Percentiles rank a stretch among this genome's conserved stretches.
Conservation (phyloP, 1,140 invertebrate genomes). For the Agrypnia vestita region DNA sequence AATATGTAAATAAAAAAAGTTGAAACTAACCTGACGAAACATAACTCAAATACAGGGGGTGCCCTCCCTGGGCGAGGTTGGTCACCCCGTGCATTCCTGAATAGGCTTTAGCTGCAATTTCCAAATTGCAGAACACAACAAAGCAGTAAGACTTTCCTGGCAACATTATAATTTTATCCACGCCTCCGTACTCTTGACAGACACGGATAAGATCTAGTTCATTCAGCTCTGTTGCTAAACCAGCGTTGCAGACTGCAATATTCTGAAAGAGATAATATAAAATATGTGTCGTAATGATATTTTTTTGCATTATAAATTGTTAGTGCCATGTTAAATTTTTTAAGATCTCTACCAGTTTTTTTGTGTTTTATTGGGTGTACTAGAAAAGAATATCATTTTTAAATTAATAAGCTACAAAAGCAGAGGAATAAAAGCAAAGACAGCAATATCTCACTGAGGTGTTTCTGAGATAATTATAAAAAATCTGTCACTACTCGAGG, state of each 20-base stretch:
- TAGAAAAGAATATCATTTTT: too few relatives aligned
- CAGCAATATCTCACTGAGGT: too few relatives aligned
- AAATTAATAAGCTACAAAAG: too few relatives aligned
- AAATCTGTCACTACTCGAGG: too few relatives aligned
- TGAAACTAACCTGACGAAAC: conserved; percentile 71
- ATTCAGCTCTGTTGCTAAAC: conserved; percentile 81
- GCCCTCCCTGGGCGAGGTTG: conserved; percentile 72
- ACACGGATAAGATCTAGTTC: conserved; percentile 76
- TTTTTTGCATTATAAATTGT: too few relatives aligned
- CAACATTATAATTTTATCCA: conserved; percentile 78
- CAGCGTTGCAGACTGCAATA: conserved; percentile 81
- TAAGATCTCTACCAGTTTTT: too few relatives aligned
- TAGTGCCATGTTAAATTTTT: too few relatives aligned
- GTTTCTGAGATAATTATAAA: too few relatives aligned
- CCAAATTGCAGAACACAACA: conserved; percentile 73
- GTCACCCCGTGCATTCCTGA: conserved; percentile 72
- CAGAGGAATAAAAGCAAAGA: too few relatives aligned
- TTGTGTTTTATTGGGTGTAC: too few relatives aligned
- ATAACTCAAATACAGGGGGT: conserved; percentile 79
- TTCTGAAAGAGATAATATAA: conserved; percentile 61
- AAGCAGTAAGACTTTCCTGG: conserved; percentile 85
- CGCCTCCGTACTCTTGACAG: conserved; percentile 70
- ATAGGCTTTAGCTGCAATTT: conserved; percentile 72
- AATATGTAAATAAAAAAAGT: conserved; percentile 41
- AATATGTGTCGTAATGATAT: too few relatives aligned